Percentiles rank a stretch among this genome's conserved stretches.
Conservation (phyloP, 2,888 invertebrate species). For the Luffia ferchaultella region DNA sequence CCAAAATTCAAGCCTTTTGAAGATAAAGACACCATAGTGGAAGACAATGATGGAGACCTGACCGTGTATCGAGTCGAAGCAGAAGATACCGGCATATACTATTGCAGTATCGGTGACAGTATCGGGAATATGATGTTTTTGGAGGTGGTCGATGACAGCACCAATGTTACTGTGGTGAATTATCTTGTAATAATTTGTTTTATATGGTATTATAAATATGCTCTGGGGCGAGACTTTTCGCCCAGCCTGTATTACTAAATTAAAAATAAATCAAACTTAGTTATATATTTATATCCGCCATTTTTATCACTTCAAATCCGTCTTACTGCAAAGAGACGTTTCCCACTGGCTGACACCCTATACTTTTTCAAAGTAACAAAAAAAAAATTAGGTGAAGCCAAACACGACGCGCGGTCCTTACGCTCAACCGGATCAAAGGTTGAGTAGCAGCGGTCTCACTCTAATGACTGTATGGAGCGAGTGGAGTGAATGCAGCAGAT, state of each 20-base stretch:
- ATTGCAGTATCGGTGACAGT: slow-evolving; percentile 47
- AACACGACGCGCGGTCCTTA: slow-evolving; percentile 22
- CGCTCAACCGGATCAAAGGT: slow-evolving; percentile 5
- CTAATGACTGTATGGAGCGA: slow-evolving; percentile 66
- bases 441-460: slow-evolving; percentile 23
- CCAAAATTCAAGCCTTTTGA: slow-evolving; percentile 17
- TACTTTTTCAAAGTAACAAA: too few relatives aligned
- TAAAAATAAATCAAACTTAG: too few relatives aligned
- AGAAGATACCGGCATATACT: slow-evolving; percentile 63
- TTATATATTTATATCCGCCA: too few relatives aligned
- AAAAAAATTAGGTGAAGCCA: slow-evolving; percentile 24
- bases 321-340: too few relatives aligned
- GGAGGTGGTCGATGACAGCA: slow-evolving; percentile 45
- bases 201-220: too few relatives aligned
- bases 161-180: not conserved
- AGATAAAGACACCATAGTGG: slow-evolving; percentile 24
- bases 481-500: slow-evolving; percentile 73
- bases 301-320: too few relatives aligned
- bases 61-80: slow-evolving; percentile 55
- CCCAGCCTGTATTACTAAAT: too few relatives aligned
- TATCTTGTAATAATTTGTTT: too few relatives aligned
- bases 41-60: slow-evolving; percentile 38
- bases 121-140: slow-evolving; percentile 43
- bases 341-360: too few relatives aligned
- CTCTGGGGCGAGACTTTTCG: too few relatives aligned